Percentiles rank a stretch among this genome's conserved stretches.
Conservation (phyloP, 2,113 vertebrate species). For the Paratilapia polleni region DNA sequence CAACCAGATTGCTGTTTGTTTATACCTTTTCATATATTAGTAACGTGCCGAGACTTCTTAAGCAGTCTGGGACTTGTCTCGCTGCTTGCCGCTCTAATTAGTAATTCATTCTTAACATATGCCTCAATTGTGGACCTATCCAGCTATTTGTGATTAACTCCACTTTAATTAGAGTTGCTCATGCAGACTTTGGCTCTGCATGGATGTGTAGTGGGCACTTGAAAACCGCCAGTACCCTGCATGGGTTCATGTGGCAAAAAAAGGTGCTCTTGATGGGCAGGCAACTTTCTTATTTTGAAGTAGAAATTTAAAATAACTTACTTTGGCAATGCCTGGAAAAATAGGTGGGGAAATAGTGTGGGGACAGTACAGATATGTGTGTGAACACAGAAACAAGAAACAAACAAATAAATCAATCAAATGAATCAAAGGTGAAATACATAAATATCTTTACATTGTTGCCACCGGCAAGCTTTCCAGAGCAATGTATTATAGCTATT, state of each 20-base stretch:
- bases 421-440: slow-evolving; percentile 30
- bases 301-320: slow-evolving; percentile 2
- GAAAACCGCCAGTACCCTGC: slow-evolving; percentile 50
- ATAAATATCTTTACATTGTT: slow-evolving; percentile 2
- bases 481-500: slow-evolving; percentile 3
- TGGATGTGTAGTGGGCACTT: slow-evolving; percentile 70
- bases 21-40: slow-evolving; percentile 87
- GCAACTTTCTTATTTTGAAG: slow-evolving; percentile 34
- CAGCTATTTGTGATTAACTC: slow-evolving; percentile 85
- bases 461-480: slow-evolving; percentile 10
- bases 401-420: slow-evolving; percentile 9
- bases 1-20: slow-evolving; percentile 88
- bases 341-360: background rate
- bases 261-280: slow-evolving; percentile 47
- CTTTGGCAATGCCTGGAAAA: background rate
- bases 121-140: slow-evolving; percentile 83
- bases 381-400: slow-evolving; percentile 10
- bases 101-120: slow-evolving; percentile 87
- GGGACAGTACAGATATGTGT: slow-evolving; percentile 20
- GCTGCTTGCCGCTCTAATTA: slow-evolving; percentile 81
- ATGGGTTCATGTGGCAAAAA: slow-evolving; percentile 58
- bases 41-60: slow-evolving; percentile 84
- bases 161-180: slow-evolving; percentile 83
- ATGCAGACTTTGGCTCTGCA: slow-evolving; percentile 71
- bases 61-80: slow-evolving; percentile 83